A percentile compares a stretch with the other conserved stretches of the same genome.
These are phyloP conservation scores for Nemoura dubitans DNA, from an alignment of 2,888 invertebrate species.

Conservation along the genomic window DNA sequence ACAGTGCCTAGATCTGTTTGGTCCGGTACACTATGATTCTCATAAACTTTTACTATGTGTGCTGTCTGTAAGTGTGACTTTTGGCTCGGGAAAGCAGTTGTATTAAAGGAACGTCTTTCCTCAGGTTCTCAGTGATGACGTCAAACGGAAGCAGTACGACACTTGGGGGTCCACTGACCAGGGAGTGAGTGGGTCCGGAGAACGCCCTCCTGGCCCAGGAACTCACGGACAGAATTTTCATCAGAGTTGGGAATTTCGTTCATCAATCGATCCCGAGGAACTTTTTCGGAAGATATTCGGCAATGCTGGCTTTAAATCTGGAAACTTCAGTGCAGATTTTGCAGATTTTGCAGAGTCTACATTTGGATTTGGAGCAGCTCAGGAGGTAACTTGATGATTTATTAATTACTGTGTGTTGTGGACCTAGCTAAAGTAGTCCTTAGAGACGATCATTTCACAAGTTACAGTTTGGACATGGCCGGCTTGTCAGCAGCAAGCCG, in stretches of 20 bases:
- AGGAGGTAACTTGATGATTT: conserved; percentile 72
- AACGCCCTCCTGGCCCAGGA: conserved; percentile 58
- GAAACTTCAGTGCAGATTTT: conserved; percentile 64
- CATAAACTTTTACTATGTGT: no score
- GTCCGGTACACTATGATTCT: no score
- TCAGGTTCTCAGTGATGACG: conserved; percentile 88
- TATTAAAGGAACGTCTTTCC: no score
- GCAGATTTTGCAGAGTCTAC: conserved; percentile 89
- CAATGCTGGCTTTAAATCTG: conserved; percentile 74
- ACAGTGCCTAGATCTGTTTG: no score
- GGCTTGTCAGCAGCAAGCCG: no score
- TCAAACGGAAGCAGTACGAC: conserved; percentile 92
- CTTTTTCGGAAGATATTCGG: conserved; percentile 96
- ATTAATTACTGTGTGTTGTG: conserved; percentile 30
- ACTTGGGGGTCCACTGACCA: conserved; percentile 90
- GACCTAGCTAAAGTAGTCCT: no score
- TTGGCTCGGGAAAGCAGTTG: background rate
- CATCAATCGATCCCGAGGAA: conserved; percentile 94
- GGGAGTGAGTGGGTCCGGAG: conserved; percentile 70
- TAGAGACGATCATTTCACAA: no score
- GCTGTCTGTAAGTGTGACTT: no score
- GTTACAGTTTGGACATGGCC: no score
- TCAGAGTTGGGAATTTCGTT: conserved; percentile 86
- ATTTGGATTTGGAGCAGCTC: conserved; percentile 90
- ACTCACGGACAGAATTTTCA: conserved; percentile 65